Evolutionary conservation across 2,113 vertebrate genomes (phyloP), one percentile per base, ranked within the genome.

Genomic region (Verasper variegatus): DNA sequence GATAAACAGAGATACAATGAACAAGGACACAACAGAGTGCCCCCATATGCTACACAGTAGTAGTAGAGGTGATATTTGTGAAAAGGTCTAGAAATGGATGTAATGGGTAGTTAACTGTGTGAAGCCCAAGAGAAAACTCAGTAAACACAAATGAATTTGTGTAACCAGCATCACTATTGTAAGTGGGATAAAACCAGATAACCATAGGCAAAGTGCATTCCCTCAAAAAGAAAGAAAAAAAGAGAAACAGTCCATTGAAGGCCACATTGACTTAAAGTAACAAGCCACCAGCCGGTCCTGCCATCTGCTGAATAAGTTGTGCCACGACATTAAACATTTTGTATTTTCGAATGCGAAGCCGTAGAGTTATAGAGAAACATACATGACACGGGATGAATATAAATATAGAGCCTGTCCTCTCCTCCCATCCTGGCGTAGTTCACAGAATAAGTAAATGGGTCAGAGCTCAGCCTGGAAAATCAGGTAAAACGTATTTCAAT

Each of bases 151-250:
- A 8, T 66, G 69, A 51, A 76, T 80, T 67, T 71, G 55, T 75
- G 21, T 73, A 77, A 65, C 59, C 73, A 84, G 45, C 70, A 51
- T 72, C 45, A 60, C 87, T 82, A 79, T 49, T 64, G 18, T 79
- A 77, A 76, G 73, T 31, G 74, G 52, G 58, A 81, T 82, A 67
- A 85, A 74, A 67, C 21, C 60, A 77, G 71, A 80, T 80, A 78
- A 74, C 85, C 7, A 86, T 24, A 68, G 63, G 14, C 68, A 59
- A 69, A 72, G 60, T 81, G 77, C 47, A 80, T 71, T 71, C 78
- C 45, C 21, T 61, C 52, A 21, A 40, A 52, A 62, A 21, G 8
- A 4, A 60, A 68, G 14, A n/a, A n/a, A n/a, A n/a, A 21, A 54
- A n/a, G 2, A 2, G 9, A 51, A 68, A 23, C 40, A 49, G 14